Percentiles rank a stretch among this genome's conserved stretches.
These are phyloP conservation scores for Nomada hirtipes DNA, from an alignment of 2,888 invertebrate species.

Conservation along the genomic window DNA sequence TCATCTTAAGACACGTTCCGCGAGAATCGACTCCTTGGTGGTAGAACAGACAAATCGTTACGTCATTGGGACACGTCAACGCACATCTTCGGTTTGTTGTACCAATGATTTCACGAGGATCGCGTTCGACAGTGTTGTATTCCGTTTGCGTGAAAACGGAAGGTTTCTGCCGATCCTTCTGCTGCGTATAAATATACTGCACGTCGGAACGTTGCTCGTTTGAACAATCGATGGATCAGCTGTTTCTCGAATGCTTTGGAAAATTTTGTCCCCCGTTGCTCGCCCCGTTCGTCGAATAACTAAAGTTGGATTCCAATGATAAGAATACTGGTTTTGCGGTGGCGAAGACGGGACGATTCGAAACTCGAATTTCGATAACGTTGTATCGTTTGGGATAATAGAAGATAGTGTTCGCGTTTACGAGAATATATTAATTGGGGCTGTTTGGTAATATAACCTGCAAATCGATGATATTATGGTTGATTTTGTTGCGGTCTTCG, in stretches of 20 bases:
- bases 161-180: neutral
- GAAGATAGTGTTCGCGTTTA: neutral
- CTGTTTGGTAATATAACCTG: slow-evolving; percentile 38
- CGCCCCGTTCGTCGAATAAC: slow-evolving; percentile 25
- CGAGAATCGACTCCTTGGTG: slow-evolving; percentile 38
- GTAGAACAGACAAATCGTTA: slow-evolving; percentile 60
- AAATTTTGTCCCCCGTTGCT: slow-evolving; percentile 10
- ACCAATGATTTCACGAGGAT: slow-evolving; percentile 28
- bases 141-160: neutral
- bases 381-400: neutral
- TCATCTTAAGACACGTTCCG: slow-evolving; percentile 41
- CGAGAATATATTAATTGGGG: neutral
- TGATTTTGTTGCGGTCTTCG: no score
- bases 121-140: slow-evolving; percentile 9
- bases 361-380: neutral
- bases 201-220: neutral
- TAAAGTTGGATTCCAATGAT: slow-evolving; percentile 27
- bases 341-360: neutral
- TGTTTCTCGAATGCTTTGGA: slow-evolving; percentile 30
- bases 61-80: slow-evolving; percentile 80
- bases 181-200: neutral
- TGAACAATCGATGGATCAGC: slow-evolving; percentile 45
- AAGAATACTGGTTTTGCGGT: slow-evolving; percentile 7
- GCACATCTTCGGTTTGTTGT: slow-evolving; percentile 58
- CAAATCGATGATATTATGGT: neutral